Base-by-base conservation (phyloP, 2,888 invertebrate species). In the Cyclophora albipunctata region DNA sequence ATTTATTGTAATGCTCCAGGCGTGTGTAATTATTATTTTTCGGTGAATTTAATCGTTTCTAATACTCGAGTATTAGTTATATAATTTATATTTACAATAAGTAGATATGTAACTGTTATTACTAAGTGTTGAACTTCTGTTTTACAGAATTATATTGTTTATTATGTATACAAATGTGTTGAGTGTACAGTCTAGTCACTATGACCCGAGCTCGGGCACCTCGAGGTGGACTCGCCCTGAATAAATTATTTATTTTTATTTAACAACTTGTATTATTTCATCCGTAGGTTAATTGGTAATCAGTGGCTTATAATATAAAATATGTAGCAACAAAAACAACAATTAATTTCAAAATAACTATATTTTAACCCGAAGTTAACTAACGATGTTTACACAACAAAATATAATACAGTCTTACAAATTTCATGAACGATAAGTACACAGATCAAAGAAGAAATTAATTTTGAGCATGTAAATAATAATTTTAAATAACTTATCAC, bases 61-160 rank as follows among this genome's bases (percentile, higher is more conserved):
- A 87, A 87, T 88, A 86, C 87, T 87, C 87, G 87, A 87, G 87
- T 88, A 88, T 88, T 88, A 87, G 88, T 74, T 62, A 76, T 80
- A 78, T 81, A 80, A 83, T 82, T 80, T 82, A 82, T 84, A 77
- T 81, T 81, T 80, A 83, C 70, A 73, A 71, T 87, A 88, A 87
- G 84, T 88, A 87, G 87, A 67, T 73, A 77, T 76, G 75, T 86
- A 83, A 85, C 81, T 62, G 67, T 78, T 81, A 82, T 78, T 77
- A 79, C 76, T 86, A 86, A 87, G 84, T 86, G 86, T 87, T 84
- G 78, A 81, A 79, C 78, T 79, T 86, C 85, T 84, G 84, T 85
- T 84, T 81, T 75, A 82, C 86, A 84, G 85, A 82, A 82, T 75
- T 62, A 67, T 79, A 78, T 78, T 81, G 74, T 81, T 80, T 84